A percentile compares a stretch with the other conserved stretches of the same genome.
Conservation (phyloP, 2,888 invertebrate species). For the Apoda limacodes region DNA sequence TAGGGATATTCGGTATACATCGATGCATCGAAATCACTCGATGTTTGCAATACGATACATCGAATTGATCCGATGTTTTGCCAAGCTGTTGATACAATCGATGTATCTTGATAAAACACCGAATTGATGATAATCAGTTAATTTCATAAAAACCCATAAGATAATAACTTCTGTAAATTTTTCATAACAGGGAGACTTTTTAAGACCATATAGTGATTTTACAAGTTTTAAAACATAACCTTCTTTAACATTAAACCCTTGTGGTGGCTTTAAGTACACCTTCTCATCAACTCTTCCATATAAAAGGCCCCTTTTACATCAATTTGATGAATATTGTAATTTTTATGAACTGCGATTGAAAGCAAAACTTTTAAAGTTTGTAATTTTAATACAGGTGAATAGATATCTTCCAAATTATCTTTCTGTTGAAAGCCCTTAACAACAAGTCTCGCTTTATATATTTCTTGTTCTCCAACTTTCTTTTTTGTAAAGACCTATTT, state of each 20-base stretch:
- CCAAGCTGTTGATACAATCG: no score
- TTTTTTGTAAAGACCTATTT: conserved; percentile 6
- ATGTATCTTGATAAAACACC: no score
- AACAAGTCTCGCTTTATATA: conserved; percentile 7
- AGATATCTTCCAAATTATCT: conserved; percentile 3
- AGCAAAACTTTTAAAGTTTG: conserved; percentile 11
- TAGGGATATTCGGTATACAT: no score
- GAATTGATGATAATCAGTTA: no score
- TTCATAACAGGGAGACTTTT: conserved; percentile 5
- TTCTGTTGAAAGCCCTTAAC: conserved; percentile 7
- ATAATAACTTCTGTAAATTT: no score
- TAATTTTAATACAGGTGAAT: no score
- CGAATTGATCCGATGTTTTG: no score
- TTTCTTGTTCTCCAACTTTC: conserved; percentile 3
- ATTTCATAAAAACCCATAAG: no score
- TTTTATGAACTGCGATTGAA: conserved; percentile 4
- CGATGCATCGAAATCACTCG: no score
- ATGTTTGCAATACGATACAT: no score
- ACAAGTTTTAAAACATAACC: conserved; percentile 13
- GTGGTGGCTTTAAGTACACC: conserved; percentile 5
- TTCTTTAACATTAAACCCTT: conserved; percentile 8
- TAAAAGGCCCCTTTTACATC: conserved; percentile 12
- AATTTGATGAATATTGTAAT: conserved; percentile 3
- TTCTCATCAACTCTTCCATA: conserved; percentile 3
- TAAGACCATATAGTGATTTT: conserved; percentile 12